These are phyloP conservation scores for Tenthredo livida DNA, from an alignment of 2,888 invertebrate species.

Conservation along the genomic window DNA sequence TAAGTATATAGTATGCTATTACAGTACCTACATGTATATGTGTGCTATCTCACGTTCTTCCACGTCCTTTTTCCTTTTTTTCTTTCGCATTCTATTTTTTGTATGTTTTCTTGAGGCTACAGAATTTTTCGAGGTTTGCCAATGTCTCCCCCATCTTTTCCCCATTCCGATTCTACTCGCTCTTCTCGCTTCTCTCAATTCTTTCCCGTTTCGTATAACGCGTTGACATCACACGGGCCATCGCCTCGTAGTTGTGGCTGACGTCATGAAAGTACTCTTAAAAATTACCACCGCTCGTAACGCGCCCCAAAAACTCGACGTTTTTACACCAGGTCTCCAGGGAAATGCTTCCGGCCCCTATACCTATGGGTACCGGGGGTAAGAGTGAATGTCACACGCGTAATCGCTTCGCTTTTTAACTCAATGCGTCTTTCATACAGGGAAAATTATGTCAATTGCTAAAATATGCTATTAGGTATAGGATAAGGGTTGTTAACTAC, in stretches of 20 bases:
- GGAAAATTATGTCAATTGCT: background rate
- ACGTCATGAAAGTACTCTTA: conserved; percentile 25
- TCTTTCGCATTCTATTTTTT: background rate
- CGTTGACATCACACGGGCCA: conserved; percentile 41
- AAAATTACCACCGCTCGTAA: conserved; percentile 34
- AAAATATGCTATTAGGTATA: background rate
- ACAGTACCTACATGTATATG: too few species aligned
- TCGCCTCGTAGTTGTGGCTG: conserved; percentile 38
- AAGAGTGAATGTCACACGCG: background rate
- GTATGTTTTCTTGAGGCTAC: conserved; percentile 2
- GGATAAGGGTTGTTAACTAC: background rate
- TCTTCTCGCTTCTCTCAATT: conserved; percentile 16
- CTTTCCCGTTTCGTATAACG: conserved; percentile 6
- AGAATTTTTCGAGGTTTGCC: conserved; percentile 18
- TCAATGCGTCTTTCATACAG: background rate
- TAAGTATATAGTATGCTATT: too few species aligned
- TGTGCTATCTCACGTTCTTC: background rate
- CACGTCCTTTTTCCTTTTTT: background rate
- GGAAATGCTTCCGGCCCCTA: conserved; percentile 22
- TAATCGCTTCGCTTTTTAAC: background rate
- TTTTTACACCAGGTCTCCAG: conserved; percentile 7
- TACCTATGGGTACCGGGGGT: conserved; percentile 4
- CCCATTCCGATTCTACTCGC: background rate
- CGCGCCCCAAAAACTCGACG: background rate
- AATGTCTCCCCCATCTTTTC: background rate